These are phyloP conservation scores for Micoletzkya japonica DNA, from an alignment of 2,888 invertebrate species.

Conservation along the genomic window DNA sequence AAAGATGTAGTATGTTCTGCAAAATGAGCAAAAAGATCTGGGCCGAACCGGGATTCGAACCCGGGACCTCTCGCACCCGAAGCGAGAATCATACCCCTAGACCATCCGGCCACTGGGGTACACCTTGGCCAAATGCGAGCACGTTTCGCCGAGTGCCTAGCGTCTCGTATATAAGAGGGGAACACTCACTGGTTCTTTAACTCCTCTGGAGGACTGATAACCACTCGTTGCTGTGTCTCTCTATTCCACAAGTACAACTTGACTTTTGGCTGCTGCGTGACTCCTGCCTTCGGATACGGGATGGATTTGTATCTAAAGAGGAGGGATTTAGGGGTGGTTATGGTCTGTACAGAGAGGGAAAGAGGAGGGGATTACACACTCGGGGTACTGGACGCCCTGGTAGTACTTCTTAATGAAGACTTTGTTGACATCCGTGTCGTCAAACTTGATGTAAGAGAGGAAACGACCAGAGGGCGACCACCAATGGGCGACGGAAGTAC, in stretches of 20 bases:
- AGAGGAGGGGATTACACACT: constrained; percentile 30
- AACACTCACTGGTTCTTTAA: constrained; percentile 35
- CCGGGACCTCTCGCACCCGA: constrained; percentile 65
- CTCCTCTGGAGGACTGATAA: constrained; percentile 50
- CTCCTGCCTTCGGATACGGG: constrained; percentile 55
- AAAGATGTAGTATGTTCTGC: constrained; percentile 45
- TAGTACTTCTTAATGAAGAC: constrained; percentile 45
- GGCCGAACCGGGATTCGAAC: constrained; percentile 61
- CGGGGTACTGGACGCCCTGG: constrained; percentile 36
- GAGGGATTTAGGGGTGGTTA: neutral
- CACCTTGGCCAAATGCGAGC: neutral
- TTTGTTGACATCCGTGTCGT: constrained; percentile 48
- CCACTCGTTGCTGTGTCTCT: constrained; percentile 42
- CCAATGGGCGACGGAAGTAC: constrained; percentile 43
- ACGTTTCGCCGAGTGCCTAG: neutral
- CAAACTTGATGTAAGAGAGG: constrained; percentile 48
- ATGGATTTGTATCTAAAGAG: constrained; percentile 44
- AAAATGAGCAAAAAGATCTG: constrained; percentile 30
- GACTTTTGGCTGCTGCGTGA: constrained; percentile 40
- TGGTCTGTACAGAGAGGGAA: neutral
- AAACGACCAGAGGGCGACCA: constrained; percentile 50
- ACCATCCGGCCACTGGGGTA: constrained; percentile 51
- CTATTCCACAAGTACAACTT: constrained; percentile 54
- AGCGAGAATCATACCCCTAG: constrained; percentile 64
- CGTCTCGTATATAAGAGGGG: neutral